phyloP scores from a whole-genome alignment of 2,113 vertebrate species.

The Neodontobutis hainanensis region DNA sequence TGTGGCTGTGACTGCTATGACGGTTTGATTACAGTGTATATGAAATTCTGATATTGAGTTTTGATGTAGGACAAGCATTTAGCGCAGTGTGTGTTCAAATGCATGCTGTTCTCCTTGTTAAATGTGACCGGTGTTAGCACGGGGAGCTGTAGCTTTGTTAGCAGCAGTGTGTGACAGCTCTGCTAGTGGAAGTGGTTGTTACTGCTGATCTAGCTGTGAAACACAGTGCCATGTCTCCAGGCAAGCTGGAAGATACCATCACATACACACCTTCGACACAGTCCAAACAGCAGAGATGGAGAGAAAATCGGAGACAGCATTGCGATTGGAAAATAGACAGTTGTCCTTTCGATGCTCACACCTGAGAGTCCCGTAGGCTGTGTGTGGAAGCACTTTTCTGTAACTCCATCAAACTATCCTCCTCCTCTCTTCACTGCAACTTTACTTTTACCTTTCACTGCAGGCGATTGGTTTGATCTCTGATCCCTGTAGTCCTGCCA shows the following conservation, averaged over 20 bases:
- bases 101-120: constrained; percentile 68
- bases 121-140: constrained; percentile 68
- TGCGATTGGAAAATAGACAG: constrained; percentile 63
- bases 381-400: constrained; percentile 48
- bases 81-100: constrained; percentile 46
- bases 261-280: constrained; percentile 7
- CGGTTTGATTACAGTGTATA: constrained; percentile 4
- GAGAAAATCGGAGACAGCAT: constrained; percentile 34
- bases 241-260: constrained; percentile 67
- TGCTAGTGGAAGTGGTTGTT: constrained; percentile 68
- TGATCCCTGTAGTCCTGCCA: constrained; percentile 61
- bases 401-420: constrained; percentile 59
- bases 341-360: constrained; percentile 58
- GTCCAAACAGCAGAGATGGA: constrained; percentile 42
- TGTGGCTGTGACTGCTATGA: background rate
- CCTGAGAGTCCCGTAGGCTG: constrained; percentile 62
- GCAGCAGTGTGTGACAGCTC: constrained; percentile 65
- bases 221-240: constrained; percentile 69
- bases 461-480: constrained; percentile 68
- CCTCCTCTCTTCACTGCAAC: constrained; percentile 46
- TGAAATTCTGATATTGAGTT: constrained; percentile 47
- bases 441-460: constrained; percentile 59
- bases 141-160: constrained; percentile 71
- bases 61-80: constrained; percentile 43
- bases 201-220: constrained; percentile 71